Evolutionary conservation across 2,113 vertebrate species (phyloP).

Genomic region (Eidolon helvum): DNA sequence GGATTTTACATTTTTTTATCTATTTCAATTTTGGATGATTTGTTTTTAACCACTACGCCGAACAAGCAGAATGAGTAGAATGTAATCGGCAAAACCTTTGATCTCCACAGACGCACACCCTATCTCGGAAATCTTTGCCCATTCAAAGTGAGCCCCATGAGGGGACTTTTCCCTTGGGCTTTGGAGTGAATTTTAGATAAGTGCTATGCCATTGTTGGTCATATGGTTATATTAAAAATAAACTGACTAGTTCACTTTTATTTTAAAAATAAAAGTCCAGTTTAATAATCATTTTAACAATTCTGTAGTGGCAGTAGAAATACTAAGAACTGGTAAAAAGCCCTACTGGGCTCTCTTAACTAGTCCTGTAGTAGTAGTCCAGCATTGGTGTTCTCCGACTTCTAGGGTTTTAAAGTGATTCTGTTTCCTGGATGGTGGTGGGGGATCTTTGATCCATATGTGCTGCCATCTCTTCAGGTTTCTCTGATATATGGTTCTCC

Average conservation of each 20-base stretch:
- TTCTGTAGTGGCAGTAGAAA: neutral
- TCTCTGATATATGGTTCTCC: neutral
- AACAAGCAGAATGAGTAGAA: neutral
- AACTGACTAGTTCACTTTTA: neutral
- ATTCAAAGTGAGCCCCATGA: neutral
- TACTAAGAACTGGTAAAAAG: neutral
- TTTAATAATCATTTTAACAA: neutral
- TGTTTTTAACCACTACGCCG: neutral
- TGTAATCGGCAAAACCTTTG: fast-evolving
- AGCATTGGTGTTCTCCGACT: neutral
- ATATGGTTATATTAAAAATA: neutral
- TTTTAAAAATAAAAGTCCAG: neutral
- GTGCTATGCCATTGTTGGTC: neutral
- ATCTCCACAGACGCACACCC: neutral
- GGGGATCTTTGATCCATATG: fast-evolving
- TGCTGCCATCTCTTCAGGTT: neutral
- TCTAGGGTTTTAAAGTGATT: neutral
- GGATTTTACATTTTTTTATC: neutral
- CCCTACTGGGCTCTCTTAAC: neutral
- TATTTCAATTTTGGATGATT: neutral
- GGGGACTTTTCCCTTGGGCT: fast-evolving
- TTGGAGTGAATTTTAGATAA: neutral
- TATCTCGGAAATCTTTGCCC: neutral
- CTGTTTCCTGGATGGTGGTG: neutral
- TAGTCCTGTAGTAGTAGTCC: neutral